Conservation (phyloP, 2,797 vertebrate genomes). For the Paguma larvata region DNA sequence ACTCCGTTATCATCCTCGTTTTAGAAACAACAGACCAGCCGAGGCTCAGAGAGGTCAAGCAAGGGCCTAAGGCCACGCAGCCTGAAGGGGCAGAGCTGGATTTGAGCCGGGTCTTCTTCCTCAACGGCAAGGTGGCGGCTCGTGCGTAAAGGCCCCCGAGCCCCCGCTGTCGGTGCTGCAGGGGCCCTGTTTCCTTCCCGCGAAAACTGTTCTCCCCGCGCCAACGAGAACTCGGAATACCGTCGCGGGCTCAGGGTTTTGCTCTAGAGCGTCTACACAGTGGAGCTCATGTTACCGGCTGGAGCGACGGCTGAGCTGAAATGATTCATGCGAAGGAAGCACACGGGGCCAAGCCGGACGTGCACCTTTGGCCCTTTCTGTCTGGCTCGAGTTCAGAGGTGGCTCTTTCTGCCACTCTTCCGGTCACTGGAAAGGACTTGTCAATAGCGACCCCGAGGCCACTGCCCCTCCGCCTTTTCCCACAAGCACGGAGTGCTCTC, state of each 20-base stretch:
- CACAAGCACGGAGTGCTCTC: background rate
- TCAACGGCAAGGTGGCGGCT: background rate
- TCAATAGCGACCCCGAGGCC: background rate
- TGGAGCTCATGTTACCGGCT: too few relatives aligned
- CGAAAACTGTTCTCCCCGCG: background rate
- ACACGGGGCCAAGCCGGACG: too few relatives aligned
- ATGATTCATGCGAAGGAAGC: background rate
- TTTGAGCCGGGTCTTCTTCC: background rate
- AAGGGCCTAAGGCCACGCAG: background rate
- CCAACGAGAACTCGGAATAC: background rate
- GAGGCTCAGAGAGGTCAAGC: background rate
- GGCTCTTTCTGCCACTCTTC: background rate
- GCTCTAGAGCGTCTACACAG: background rate
- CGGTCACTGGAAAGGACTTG: background rate
- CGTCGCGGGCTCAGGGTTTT: too few relatives aligned
- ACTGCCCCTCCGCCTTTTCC: background rate
- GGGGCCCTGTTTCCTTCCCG: background rate
- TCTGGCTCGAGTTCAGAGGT: background rate
- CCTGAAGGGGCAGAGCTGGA: background rate
- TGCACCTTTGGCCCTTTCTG: background rate
- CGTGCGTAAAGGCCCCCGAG: too few relatives aligned
- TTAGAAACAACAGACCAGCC: background rate
- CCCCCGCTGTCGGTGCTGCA: background rate
- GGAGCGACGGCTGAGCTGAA: background rate
- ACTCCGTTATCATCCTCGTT: background rate